Conservation (phyloP, 2,797 vertebrate genomes). For the Choloepus didactylus region DNA sequence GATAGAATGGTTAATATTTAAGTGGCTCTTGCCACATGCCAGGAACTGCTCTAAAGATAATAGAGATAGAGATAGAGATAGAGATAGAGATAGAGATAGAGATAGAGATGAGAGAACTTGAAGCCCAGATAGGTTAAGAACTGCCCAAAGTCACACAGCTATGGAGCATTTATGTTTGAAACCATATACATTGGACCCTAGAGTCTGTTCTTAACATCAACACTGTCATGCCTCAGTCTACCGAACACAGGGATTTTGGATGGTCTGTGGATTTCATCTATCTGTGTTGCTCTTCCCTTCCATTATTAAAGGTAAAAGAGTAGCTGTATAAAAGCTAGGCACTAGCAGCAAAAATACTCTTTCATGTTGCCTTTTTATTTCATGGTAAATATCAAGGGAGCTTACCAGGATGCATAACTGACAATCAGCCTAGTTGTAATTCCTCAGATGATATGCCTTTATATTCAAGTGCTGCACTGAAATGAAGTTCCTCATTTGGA, state of each 20-base stretch:
- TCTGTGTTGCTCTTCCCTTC: not conserved
- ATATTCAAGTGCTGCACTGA: not conserved
- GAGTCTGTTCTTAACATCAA: not conserved
- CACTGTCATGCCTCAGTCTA: not conserved
- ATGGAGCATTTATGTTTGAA: conserved; percentile 25
- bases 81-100: not conserved
- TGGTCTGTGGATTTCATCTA: not conserved
- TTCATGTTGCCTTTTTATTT: conserved; percentile 21
- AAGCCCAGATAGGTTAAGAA: not conserved
- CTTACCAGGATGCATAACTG: not conserved
- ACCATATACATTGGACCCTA: not conserved
- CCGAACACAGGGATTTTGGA: not conserved
- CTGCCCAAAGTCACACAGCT: not conserved
- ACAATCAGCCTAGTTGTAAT: not conserved
- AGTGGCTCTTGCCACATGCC: not conserved
- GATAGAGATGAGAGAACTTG: not conserved
- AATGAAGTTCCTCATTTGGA: conserved; percentile 30
- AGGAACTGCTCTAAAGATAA: not conserved
- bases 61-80: not conserved
- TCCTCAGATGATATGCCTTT: not conserved
- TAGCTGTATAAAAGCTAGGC: not conserved
- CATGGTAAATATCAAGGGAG: not conserved
- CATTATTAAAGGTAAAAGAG: not conserved
- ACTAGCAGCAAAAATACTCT: not conserved
- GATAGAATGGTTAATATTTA: conserved; percentile 53